Conservation (phyloP, 2,888 invertebrate genomes). For the Liopterus haemorrhoidalis region DNA sequence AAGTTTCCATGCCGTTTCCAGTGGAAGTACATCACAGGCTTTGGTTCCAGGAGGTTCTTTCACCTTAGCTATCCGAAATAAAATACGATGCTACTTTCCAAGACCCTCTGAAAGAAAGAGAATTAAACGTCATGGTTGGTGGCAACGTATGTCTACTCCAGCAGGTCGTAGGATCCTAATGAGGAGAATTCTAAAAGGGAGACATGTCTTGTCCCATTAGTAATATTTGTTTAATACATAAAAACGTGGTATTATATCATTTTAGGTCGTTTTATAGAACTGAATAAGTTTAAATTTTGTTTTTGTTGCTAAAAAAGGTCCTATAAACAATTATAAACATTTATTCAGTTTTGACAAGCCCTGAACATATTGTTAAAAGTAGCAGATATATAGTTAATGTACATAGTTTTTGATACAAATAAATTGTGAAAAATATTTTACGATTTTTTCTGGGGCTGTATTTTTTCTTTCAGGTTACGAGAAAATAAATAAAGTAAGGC, state of each 20-base stretch:
- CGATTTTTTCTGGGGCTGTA: too few relatives aligned
- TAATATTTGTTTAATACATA: slow-evolving; percentile 15
- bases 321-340: too few relatives aligned
- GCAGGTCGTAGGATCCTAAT: slow-evolving; percentile 65
- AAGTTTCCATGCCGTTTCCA: background rate
- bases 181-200: slow-evolving; percentile 70
- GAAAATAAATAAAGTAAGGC: too few relatives aligned
- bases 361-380: too few relatives aligned
- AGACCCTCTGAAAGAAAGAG: slow-evolving; percentile 67
- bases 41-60: slow-evolving; percentile 38
- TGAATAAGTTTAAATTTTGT: background rate
- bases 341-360: too few relatives aligned
- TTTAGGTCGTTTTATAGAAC: too few relatives aligned
- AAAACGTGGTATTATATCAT: too few relatives aligned
- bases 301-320: slow-evolving; percentile 5
- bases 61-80: slow-evolving; percentile 41
- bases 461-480: too few relatives aligned
- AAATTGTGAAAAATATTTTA: too few relatives aligned
- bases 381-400: too few relatives aligned
- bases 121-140: slow-evolving; percentile 66
- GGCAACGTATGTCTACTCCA: slow-evolving; percentile 61
- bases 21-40: background rate
- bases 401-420: too few relatives aligned
- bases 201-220: slow-evolving; percentile 63
- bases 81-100: slow-evolving; percentile 66